A percentile compares a stretch with the other conserved stretches of the same genome.
Conservation (phyloP, 2,113 vertebrate species). For the Scalopus aquaticus region DNA sequence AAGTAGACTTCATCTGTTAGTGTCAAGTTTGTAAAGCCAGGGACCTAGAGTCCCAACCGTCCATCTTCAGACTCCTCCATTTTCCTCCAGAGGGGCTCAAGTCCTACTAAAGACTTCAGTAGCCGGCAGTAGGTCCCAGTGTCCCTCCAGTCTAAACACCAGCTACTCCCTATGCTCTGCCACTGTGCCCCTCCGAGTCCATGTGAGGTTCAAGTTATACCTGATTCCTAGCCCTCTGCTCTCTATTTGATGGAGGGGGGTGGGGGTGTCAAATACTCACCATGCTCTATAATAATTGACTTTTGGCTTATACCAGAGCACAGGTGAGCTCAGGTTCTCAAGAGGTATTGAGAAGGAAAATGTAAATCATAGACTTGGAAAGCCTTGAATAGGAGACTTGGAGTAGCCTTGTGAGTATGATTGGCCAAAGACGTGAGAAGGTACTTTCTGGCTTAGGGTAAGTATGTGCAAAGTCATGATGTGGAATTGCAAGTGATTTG, state of each 20-base stretch:
- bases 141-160: not conserved
- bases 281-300: not conserved
- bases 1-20: not conserved
- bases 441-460: not conserved
- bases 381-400: not conserved
- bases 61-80: not conserved
- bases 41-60: not conserved
- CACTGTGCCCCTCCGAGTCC: not conserved
- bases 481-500: not conserved
- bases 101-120: not conserved
- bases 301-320: too few relatives aligned
- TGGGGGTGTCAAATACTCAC: not conserved
- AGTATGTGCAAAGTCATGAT: not conserved
- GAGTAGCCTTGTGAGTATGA: not conserved
- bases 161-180: not conserved
- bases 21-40: not conserved
- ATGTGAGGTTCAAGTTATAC: not conserved
- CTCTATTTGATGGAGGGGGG: not conserved
- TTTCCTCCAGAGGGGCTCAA: not conserved
- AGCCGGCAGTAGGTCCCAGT: not conserved
- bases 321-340: not conserved
- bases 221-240: not conserved
- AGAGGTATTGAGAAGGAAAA: not conserved
- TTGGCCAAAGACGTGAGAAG: not conserved
- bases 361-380: not conserved